Base-by-base conservation (phyloP, 2,113 vertebrate genomes). In the Ranitomeya variabilis region DNA sequence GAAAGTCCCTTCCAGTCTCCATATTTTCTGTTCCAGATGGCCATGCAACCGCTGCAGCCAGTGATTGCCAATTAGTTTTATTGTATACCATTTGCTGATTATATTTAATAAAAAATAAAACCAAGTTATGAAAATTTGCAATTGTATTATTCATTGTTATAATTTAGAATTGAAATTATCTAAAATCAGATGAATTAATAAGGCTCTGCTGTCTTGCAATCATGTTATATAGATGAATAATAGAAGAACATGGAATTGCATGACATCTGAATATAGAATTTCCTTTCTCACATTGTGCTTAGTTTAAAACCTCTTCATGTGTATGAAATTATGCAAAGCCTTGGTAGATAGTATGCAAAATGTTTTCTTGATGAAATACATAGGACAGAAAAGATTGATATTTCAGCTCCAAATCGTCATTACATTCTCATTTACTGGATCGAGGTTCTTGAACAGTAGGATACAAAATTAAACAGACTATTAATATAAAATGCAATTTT, bases 401-500 rank as follows among this genome's bases (percentile, higher is more conserved):
- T 57, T 74, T 88, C 13, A 77, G 60, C 66, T 82, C 51, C 81
- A 74, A 82, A 74, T 60, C 79, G 57, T 82, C 79, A 82, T 88
- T 88, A 88, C 80, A 88, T 74, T 88, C 86, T 88, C 66, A 88
- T 88, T 88, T 88, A 88, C 79, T 88, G 79, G 86, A 82, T 88
- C 86, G 83, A 71, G 86, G 79, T 88, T 88, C 67, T 82, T 82
- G 52, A 88, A 60, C 86, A 88, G 86, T 55, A 82, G 54, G 86
- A 88, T 74, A 81, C 78, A 88, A 88, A 88, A 88, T 82, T 78
- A 88, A 88, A 88, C 73, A 82, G 79, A 88, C 79, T 73, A 81
- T 88, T 88, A 88, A 88, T 88, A 82, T 23, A 82, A 82, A 88
- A 88, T 88, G 86, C 86, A 88, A 88, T 88, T 81, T 80, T 88